Percentiles rank a stretch among this genome's conserved stretches.
These are phyloP conservation scores for Drosophila prolongata DNA, from an alignment of 2,888 invertebrate species.

Conservation along the genomic window DNA sequence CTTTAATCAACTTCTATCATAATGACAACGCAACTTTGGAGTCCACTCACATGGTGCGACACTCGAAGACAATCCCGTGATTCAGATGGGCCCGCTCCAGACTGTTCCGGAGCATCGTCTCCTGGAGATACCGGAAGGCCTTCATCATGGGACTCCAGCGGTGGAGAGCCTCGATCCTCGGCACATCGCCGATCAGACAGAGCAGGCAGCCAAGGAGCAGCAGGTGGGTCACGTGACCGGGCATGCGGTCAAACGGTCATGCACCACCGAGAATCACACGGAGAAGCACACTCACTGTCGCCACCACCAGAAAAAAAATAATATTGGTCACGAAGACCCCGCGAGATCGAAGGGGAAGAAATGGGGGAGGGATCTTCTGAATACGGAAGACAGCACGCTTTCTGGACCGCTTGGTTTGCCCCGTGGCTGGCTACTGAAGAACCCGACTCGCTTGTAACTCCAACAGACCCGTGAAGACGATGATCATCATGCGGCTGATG, in stretches of 20 bases:
- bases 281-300: neutral
- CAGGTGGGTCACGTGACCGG: slow-evolving; percentile 40
- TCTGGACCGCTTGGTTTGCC: slow-evolving; percentile 65
- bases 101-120: slow-evolving; percentile 75
- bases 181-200: slow-evolving; percentile 28
- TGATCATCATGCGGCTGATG: slow-evolving; percentile 8
- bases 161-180: slow-evolving; percentile 41
- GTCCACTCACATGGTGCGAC: slow-evolving; percentile 78
- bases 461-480: slow-evolving; percentile 14
- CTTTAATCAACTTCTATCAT: too few species aligned
- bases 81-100: slow-evolving; percentile 78
- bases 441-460: slow-evolving; percentile 32
- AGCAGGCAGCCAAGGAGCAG: slow-evolving; percentile 30
- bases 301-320: slow-evolving; percentile 3
- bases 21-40: too few species aligned
- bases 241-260: slow-evolving; percentile 43
- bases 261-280: slow-evolving; percentile 4
- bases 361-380: neutral
- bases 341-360: neutral
- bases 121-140: slow-evolving; percentile 75
- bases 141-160: slow-evolving; percentile 69
- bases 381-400: slow-evolving; percentile 20
- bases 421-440: slow-evolving; percentile 76
- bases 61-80: slow-evolving; percentile 79
- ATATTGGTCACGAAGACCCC: neutral